Evolutionary conservation across 1,140 invertebrate species (phyloP), one percentile per base, ranked within the genome.

Genomic region (Drosophila punjabiensis): DNA sequence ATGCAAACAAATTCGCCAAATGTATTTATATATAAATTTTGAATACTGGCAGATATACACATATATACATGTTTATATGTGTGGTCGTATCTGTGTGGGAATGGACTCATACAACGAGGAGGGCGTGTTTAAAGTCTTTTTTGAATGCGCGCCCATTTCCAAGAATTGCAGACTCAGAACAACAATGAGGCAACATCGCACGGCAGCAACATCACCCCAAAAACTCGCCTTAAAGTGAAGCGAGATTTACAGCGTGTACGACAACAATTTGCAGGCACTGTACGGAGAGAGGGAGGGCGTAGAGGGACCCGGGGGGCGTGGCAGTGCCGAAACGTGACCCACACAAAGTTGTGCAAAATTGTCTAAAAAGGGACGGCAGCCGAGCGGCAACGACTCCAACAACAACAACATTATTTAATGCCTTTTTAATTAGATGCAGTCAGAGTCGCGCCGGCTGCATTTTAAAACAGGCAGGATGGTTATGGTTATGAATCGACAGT

Each of bases 391-490:
- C 60, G 65, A 59, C 67, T 62, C 66, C 66, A 55, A 63, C 64
- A 76, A 69, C 66, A 55, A 63, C 64, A 76, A 83, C 60, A 69
- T 75, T 86, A 84, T 85, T 88, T 88, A 89, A 88, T 88, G 84
- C 69, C 59, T 89, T 88, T 89, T 88, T 88, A 88, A 88, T 88
- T 89, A 88, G 85, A 88, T 88, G 84, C 84, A 89, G 78, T 81
- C 66, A 28, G 60, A 75, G 73, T 48, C 47, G 76, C 76, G 81
- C 75, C 79, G 68, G 81, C 83, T 85, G 84, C 84, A 88, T 88
- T 89, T 65, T 81, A 87, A 86, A 68, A 68, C 68, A 71, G 28
- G 20, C 47, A 53, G 48, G 55, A 35, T 43, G 37, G 45, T 43
- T 43, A 39, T 52, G 55, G 59, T 56, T 71, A 75, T 69, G 65